Evolutionary conservation across 1,140 invertebrate species (phyloP).

Genomic region (Neodiprion fabricii): DNA sequence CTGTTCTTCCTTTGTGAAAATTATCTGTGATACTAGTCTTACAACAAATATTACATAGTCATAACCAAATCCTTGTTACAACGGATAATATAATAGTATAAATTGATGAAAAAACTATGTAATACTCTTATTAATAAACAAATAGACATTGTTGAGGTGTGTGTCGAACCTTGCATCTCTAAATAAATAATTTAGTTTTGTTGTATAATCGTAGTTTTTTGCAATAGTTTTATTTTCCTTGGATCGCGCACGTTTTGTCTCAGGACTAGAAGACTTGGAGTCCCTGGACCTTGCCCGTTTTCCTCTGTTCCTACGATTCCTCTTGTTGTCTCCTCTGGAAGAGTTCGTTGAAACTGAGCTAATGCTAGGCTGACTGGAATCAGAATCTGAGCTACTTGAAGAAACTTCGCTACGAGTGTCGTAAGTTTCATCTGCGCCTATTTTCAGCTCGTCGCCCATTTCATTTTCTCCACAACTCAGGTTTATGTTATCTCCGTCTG

Average conservation of each 20-base stretch:
- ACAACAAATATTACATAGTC: background rate
- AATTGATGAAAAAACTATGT: slow-evolving; percentile 22
- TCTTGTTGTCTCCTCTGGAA: slow-evolving; percentile 63
- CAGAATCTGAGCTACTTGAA: slow-evolving; percentile 70
- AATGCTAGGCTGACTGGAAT: slow-evolving; percentile 74
- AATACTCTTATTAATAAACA: slow-evolving; percentile 2
- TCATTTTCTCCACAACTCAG: slow-evolving; percentile 74
- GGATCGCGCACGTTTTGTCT: slow-evolving; percentile 59
- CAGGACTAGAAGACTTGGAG: slow-evolving; percentile 58
- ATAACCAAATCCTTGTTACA: background rate
- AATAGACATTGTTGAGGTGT: background rate
- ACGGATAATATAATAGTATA: slow-evolving; percentile 9
- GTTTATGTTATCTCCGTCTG: slow-evolving; percentile 73
- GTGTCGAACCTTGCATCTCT: slow-evolving; percentile 77
- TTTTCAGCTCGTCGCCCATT: slow-evolving; percentile 74
- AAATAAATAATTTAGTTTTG: slow-evolving; percentile 94
- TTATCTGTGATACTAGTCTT: background rate
- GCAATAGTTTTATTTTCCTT: slow-evolving; percentile 62
- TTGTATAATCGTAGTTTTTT: slow-evolving; percentile 84
- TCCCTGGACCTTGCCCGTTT: slow-evolving; percentile 55
- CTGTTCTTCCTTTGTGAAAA: background rate
- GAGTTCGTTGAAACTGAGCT: slow-evolving; percentile 75
- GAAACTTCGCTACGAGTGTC: slow-evolving; percentile 84
- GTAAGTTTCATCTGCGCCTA: slow-evolving; percentile 69
- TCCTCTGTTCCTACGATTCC: slow-evolving; percentile 53